Evolutionary conservation across 2,113 vertebrate species (phyloP), one percentile per base, ranked within the genome.

Genomic region (Rhynchopsitta pachyrhyncha): DNA sequence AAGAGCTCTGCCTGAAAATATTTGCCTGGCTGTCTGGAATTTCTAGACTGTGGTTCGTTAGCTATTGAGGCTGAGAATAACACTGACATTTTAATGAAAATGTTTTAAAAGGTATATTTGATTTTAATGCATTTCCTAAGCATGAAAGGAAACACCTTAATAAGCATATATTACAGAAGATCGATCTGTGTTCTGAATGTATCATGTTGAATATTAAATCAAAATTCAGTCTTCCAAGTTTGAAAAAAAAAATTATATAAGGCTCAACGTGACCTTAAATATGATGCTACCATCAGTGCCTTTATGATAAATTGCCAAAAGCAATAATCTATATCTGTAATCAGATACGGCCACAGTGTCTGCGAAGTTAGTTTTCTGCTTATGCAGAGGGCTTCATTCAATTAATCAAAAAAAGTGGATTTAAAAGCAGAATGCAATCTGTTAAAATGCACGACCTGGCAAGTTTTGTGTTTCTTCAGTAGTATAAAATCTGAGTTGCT

Each of bases 381-480:
- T 94, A 64, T 85, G 53, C 70, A 88, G 62, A 77, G 10, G 27
- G 6, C 23, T 93, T 76, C 24, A 17, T 85, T 93, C 24, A 90
- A 6, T 90, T 93, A 4, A 85, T 91, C 29, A 82, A 75, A 93
- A 91, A 92, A 83, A 77, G 22, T 64, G 42, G 24, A 66, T 87
- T 91, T 92, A 60, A 90, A 91, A 91, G 84, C 62, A 85, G 75
- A 94, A 86, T 6, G 5, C 39, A 67, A 83, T 88, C 76, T 90
- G 29, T 83, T 94, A 74, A 95, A 68, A 93, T 93, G 88, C 59
- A 96, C 88, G 82, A 67, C 80, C 50, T 80, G 71, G 82, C 46
- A 83, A 90, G 53, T 80, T 88, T 90, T 80, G 6, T 80, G 42
- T 90, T 93, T 63, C 53, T 77, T 87, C 73, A 82, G 3, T 53